Evolutionary conservation across 2,797 vertebrate species (phyloP), one percentile per base, ranked within the genome.

Genomic region (Sebastes dallii): DNA sequence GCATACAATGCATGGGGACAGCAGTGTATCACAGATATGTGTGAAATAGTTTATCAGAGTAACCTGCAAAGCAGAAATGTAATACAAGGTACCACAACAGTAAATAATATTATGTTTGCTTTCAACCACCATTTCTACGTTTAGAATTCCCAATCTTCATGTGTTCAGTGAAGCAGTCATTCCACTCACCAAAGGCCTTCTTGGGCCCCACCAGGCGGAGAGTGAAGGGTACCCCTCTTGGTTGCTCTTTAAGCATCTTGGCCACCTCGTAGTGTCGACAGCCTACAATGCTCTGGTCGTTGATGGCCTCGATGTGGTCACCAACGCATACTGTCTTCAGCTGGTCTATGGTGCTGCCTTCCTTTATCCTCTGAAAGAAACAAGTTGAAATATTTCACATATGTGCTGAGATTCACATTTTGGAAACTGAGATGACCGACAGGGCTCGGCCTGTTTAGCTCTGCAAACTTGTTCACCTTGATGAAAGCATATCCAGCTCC

Each of bases 201-300:
- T 97, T 98, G 55, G 98, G 98, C 80, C 97, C 97, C 22, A 99
- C 98, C 76, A 99, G 94, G 27, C 98, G 94, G 6, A 99, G 95
- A 3, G 97, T 99, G 95, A 99, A 99, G 3, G 97, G 97, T 34
- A 94, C 94, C 1, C 96, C 95, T 83, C 96, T 95, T 0, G 95
- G 95, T 81, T 99, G 96, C 86, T 99, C 98, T 20, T 99, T 97
- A 13, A 99, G 94, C 98, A 99, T 99, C 90, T 97, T 97, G 16
- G 98, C 98, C 61, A 99, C 98, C 90, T 99, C 98, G 0, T 99
- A 99, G 90, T 99, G 98, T 20, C 98, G 96, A 89, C 98, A 99
- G 66, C 98, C 98, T 1, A 99, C 98, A 4, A 99, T 99, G 82
- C 96, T 99, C 88, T 98, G 97, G 89, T 98, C 98, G 0, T 99